Evolutionary conservation across 2,797 vertebrate genomes (phyloP), one percentile per base, ranked within the genome.

Genomic region (Babyrousa celebensis): DNA sequence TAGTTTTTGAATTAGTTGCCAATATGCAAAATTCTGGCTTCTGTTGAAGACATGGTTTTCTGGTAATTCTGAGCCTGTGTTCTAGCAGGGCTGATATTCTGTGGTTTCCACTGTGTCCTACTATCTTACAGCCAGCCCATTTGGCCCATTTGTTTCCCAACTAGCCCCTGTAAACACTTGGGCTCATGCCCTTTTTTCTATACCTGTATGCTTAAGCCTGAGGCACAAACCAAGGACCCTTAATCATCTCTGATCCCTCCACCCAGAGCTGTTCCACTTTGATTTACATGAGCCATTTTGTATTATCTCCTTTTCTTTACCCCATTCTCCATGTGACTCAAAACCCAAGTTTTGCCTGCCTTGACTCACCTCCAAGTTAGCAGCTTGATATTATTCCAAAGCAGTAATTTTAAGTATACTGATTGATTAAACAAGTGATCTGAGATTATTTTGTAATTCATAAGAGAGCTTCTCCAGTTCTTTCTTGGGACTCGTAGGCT

Each of bases 401-500:
- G 67, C 54, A 77, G 52, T 80, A 48, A 54, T 77, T 65, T 63
- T 65, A 65, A 89, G 70, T 75, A 72, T 68, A 54, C 77, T 72
- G 54, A 80, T 92, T 72, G 54, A 80, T 92, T 90, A 92, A 85
- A 21, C 70, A 80, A 86, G 43, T 93, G 70, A 40, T 91, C 91
- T 54, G 77, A 87, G 62, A 75, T 95, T 91, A 56, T 95, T 71
- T 67, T 8, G 82, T 23, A 89, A 48, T 84, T 92, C 82, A 32
- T 80, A 80, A 84, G 75, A 27, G 10, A 79, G 68, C 12, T 87
- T 58, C 54, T 94, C 82, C 20, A 40, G 17, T 25, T 94, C 87
- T 82, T 91, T 84, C 80, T 62, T 20, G 65, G 84, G 84, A 32
- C 25, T 60, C 72, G 75, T 72, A 65, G 84, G 52, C 92, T 79